These are phyloP conservation scores for Nycticorax nycticorax DNA, from an alignment of 2,113 vertebrate genomes.

Conservation along the genomic window DNA sequence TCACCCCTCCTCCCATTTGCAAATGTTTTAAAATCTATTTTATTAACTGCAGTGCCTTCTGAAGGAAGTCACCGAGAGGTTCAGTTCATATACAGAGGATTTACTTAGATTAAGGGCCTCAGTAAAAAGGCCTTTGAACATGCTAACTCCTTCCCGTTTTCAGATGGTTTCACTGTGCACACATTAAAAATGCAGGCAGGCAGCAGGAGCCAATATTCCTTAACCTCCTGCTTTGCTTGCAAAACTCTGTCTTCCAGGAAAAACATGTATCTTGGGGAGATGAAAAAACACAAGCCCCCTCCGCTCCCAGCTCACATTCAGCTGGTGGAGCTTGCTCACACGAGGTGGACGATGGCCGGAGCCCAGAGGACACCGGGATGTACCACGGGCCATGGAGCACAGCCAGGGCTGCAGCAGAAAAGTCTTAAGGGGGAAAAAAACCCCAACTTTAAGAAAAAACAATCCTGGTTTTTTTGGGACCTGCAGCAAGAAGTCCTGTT, in stretches of 20 bases:
- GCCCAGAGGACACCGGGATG: not conserved
- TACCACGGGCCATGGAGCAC: not conserved
- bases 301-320: not conserved
- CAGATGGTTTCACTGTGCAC: not conserved
- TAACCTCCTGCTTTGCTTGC: conserved; percentile 33
- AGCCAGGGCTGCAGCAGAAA: not conserved
- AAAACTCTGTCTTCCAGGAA: conserved; percentile 39
- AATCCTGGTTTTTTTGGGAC: not conserved
- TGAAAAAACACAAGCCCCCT: not conserved
- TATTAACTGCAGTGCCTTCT: not conserved
- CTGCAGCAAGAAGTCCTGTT: not conserved
- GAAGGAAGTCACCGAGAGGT: not conserved
- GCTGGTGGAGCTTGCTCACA: not conserved
- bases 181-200: conserved; percentile 52
- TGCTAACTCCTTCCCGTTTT: not conserved
- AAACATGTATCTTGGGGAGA: not conserved
- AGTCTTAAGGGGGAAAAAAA: not conserved
- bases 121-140: not conserved
- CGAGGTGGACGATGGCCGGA: not conserved
- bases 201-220: not conserved
- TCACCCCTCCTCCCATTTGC: not conserved
- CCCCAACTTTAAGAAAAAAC: not conserved
- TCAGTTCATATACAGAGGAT: not conserved
- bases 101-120: not conserved
- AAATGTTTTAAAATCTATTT: not conserved